Conservation (phyloP, 2,797 vertebrate species). For the Pseudocheirus occidentalis region DNA sequence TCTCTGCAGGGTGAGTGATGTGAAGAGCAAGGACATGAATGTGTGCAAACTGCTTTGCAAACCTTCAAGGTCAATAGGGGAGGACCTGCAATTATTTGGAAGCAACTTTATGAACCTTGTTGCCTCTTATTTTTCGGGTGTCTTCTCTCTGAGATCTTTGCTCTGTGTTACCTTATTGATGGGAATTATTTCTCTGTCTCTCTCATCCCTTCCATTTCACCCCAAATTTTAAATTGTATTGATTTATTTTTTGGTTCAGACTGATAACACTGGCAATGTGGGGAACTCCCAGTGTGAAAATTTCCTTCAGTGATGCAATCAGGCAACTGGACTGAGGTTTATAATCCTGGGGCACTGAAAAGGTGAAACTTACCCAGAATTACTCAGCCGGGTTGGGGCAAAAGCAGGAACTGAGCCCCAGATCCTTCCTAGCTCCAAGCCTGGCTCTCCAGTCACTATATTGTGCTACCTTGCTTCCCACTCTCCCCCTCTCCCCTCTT, state of each 20-base stretch:
- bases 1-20: not conserved
- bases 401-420: not conserved
- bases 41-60: not conserved
- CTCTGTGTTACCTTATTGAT: slow-evolving; percentile 2
- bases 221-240: not conserved
- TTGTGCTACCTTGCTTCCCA: not conserved
- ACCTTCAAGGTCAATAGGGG: not conserved
- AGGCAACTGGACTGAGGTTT: not conserved
- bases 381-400: not conserved
- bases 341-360: not conserved
- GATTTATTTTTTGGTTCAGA: not conserved
- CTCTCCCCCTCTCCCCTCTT: not conserved
- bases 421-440: not conserved
- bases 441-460: not conserved
- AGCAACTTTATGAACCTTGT: not conserved
- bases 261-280: not conserved
- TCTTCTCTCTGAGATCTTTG: not conserved
- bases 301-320: not conserved
- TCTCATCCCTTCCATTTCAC: not conserved
- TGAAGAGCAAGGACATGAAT: too few species aligned
- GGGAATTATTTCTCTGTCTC: not conserved
- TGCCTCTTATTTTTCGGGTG: not conserved
- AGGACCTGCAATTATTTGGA: not conserved
- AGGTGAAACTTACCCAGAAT: not conserved
- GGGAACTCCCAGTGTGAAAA: not conserved